These are phyloP conservation scores for Crocodylus rhombifer DNA, from an alignment of 2,797 vertebrate genomes.

Conservation along the genomic window DNA sequence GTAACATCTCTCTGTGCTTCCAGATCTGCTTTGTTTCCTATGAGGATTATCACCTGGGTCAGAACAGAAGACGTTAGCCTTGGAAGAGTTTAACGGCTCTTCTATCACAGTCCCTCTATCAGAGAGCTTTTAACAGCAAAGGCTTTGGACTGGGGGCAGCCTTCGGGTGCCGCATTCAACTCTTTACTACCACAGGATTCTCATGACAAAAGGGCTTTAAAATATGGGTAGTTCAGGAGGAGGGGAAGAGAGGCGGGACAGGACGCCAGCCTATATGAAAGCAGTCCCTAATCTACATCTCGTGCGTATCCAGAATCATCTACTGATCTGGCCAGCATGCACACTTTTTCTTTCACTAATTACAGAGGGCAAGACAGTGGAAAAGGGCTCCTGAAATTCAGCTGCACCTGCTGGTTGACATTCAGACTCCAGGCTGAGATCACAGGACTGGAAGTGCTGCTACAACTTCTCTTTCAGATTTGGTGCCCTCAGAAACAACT, in stretches of 20 bases:
- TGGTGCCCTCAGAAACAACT: background rate
- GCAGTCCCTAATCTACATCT: background rate
- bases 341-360: background rate
- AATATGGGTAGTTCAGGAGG: background rate
- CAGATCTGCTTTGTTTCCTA: slow-evolving; percentile 97
- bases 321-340: background rate
- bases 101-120: background rate
- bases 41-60: slow-evolving; percentile 96
- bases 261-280: background rate
- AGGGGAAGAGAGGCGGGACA: no score
- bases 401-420: background rate
- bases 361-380: background rate
- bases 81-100: background rate
- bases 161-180: background rate
- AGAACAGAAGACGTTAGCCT: slow-evolving; percentile 61
- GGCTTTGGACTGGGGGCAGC: background rate
- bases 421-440: background rate
- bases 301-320: background rate
- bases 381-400: background rate
- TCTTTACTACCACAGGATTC: background rate
- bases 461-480: background rate
- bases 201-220: background rate
- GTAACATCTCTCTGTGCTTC: slow-evolving; percentile 98
- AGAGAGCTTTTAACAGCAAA: no score
- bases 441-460: background rate